Evolutionary conservation across 2,113 vertebrate species (phyloP), one percentile per base, ranked within the genome.

Genomic region (Nesoenas mayeri): DNA sequence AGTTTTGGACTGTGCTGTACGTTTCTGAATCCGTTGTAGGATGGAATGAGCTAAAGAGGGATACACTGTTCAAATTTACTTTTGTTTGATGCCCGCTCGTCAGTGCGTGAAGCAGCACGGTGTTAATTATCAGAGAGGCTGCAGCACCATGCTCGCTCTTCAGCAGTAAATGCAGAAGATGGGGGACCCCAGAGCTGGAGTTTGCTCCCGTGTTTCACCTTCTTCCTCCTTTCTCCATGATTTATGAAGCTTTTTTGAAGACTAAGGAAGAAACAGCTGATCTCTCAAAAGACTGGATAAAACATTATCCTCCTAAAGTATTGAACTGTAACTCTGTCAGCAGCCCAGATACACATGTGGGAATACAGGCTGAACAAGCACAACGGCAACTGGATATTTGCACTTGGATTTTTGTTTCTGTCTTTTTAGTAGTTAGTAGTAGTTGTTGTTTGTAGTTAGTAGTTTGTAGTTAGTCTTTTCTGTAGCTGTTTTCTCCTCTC

Each of bases 61-160:
- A 92, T 28, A 61, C 62, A 13, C 44, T 71, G 67, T 24, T 17
- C 51, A n/a, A 67, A 67, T 9, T 58, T 25, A 5, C 36, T 50
- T 87, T 36, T 44, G 19, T 88, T 91, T 93, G 95, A 95, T 97
- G 79, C 40, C 61, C 86, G 8, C 2, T 57, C 38, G 69, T 95
- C 92, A 95, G 95, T n/a, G 81, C 78, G 96, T 96, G 89, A 97
- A 98, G 94, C 92, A 97, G 94, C 6, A 9, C 1, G 8, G 83
- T 91, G 80, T 86, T 94, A 50, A 44, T 51, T 62, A 65, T 11
- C 18, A 40, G 38, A 31, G 25, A 22, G 56, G 47, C 34, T 77
- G 87, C 65, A 42, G 90, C 32, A 54, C 3, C 34, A 84, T 67
- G 57, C 15, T 10, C 4, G 11, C 3, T 31, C 64, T 83, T 62